Base-by-base conservation (phyloP, 2,113 vertebrate genomes). In the Corapipo altera region DNA sequence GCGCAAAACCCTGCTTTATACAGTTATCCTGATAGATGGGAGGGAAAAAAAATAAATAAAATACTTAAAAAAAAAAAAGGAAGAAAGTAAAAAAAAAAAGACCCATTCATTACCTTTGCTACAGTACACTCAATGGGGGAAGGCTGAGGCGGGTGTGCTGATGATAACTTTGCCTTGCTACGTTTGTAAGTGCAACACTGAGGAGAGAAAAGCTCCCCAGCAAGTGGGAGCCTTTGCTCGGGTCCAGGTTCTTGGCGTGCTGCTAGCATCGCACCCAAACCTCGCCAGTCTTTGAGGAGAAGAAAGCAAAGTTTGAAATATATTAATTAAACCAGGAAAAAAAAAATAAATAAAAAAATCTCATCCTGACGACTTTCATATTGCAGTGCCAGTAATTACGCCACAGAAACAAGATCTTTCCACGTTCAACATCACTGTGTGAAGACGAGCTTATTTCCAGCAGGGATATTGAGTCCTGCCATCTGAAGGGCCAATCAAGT, bases 401-500 rank as follows among this genome's bases (percentile, higher is more conserved):
- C 97, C 98, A 97, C 97, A 98, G 98, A 98, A 98, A 99, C 98
- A 98, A 98, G 98, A 98, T 99, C 98, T 98, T 98, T 98, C 98
- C 98, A 98, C 95, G 96, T 98, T 98, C 98, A 98, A 98, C 98
- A 96, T 97, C 98, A 97, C 98, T 98, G 98, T 98, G 93, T 98
- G 98, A 98, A 98, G 98, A 98, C 96, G 96, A 98, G 98, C 98
- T 98, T 98, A 98, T 97, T 98, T 99, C 98, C 98, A 99, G 99
- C 99, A 98, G 99, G 99, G 98, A 98, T 98, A 99, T 97, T 98
- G 98, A 99, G 98, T 98, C 98, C 97, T 98, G 98, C 98, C 98
- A 98, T 98, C 98, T 98, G 98, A 99, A 98, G 98, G 98, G 98
- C 99, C 99, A 99, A 99, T 99, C 98, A 99, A 99, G 99, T 99